Conservation (phyloP, 2,113 vertebrate species). For the Neolamprologus cancellatus region DNA sequence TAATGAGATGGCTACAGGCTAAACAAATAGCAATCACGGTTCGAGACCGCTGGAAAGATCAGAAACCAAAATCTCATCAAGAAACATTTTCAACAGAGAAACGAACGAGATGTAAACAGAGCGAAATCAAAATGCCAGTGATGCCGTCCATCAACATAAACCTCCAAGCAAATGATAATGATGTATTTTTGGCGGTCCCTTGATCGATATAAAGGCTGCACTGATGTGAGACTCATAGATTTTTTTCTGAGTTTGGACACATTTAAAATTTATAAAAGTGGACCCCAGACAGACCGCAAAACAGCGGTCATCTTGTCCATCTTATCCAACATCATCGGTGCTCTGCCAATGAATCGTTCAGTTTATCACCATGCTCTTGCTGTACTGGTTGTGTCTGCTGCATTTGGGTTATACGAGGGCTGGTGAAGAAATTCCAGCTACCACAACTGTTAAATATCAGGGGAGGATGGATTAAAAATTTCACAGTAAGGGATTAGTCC, state of each 20-base stretch:
- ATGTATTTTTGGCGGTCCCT: neutral
- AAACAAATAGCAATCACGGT: neutral
- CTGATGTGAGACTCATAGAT: neutral
- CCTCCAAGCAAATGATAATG: neutral
- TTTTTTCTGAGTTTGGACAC: neutral
- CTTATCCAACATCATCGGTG: neutral
- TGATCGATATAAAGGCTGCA: neutral
- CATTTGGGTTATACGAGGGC: neutral
- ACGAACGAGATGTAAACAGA: neutral
- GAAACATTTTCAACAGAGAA: neutral
- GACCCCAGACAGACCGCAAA: neutral
- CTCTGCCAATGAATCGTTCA: neutral
- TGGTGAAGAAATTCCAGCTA: neutral
- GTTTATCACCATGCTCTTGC: neutral
- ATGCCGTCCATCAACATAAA: neutral
- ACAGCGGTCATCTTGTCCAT: neutral
- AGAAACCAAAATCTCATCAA: neutral
- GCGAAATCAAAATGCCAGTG: neutral
- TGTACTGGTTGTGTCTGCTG: neutral
- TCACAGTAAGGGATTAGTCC: slow-evolving; percentile 30
- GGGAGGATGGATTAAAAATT: slow-evolving; percentile 16
- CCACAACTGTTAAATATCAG: slow-evolving; percentile 7
- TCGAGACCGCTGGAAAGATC: neutral
- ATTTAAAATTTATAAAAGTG: neutral
- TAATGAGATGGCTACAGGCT: neutral